phyloP scores from a whole-genome alignment of 2,113 vertebrate species.

The Turdus rufiventris region DNA sequence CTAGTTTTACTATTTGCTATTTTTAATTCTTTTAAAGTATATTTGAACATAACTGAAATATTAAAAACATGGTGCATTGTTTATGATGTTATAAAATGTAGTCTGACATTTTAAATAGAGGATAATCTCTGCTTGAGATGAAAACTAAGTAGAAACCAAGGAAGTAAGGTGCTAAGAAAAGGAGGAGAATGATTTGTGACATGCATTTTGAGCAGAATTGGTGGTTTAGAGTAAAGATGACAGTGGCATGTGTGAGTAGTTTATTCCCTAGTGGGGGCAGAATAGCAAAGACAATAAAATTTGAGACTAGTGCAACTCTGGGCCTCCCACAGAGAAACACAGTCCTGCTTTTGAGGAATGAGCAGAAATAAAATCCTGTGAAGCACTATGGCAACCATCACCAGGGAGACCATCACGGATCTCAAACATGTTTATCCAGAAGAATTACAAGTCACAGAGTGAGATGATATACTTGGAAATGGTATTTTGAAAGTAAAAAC shows the following conservation, averaged over 20 bases:
- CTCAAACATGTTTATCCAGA: slow-evolving; percentile 40
- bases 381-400: slow-evolving; percentile 56
- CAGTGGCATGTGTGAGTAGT: neutral
- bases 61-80: neutral
- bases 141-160: neutral
- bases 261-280: neutral
- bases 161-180: neutral
- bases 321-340: slow-evolving; percentile 23
- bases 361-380: slow-evolving; percentile 33
- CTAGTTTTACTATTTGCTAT: neutral
- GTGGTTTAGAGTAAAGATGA: neutral
- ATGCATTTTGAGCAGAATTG: neutral
- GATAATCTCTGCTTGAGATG: neutral
- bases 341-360: slow-evolving; percentile 49
- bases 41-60: neutral
- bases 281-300: slow-evolving; percentile 7
- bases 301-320: neutral
- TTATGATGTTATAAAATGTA: neutral
- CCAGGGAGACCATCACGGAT: slow-evolving; percentile 48
- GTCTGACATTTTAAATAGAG: neutral
- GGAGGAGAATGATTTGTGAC: neutral
- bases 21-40: neutral
- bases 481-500: slow-evolving; percentile 35
- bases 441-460: neutral
- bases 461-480: slow-evolving; percentile 36